phyloP scores from a whole-genome alignment of 2,797 vertebrate species.

The Anniella stebbinsi region DNA sequence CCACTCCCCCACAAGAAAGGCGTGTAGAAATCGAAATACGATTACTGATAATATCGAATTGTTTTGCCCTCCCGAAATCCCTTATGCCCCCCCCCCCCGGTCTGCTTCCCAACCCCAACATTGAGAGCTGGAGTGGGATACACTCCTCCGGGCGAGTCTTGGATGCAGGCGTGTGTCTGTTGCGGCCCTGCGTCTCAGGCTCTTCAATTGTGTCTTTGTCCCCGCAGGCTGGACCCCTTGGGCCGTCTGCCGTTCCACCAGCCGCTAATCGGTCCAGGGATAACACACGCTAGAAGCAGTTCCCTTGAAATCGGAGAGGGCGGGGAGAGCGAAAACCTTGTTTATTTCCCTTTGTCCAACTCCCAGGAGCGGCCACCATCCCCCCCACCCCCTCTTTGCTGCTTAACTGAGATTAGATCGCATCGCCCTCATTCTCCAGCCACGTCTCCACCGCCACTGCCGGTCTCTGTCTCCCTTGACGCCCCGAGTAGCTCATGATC shows the following conservation, averaged over 20 bases:
- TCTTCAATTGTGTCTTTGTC: background rate
- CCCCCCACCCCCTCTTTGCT: background rate
- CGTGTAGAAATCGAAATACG: too few relatives aligned
- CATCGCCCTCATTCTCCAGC: background rate
- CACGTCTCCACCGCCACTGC: background rate
- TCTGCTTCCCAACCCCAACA: background rate
- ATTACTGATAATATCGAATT: too few relatives aligned
- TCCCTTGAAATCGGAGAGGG: background rate
- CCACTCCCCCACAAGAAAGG: too few relatives aligned
- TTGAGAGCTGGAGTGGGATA: background rate
- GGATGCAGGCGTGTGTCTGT: accelerated
- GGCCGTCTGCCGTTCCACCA: background rate
- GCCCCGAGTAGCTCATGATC: background rate
- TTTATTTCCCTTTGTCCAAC: background rate
- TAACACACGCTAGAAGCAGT: background rate
- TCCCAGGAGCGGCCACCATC: background rate
- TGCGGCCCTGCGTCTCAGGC: background rate
- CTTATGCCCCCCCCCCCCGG: too few relatives aligned
- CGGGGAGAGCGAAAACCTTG: background rate
- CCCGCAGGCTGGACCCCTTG: accelerated
- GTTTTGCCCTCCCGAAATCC: too few relatives aligned
- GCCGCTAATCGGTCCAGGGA: background rate
- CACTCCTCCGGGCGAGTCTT: background rate
- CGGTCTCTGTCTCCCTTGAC: background rate
- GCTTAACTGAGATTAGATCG: constrained; percentile 18